These are phyloP conservation scores for Chaetops frenatus DNA, from an alignment of 2,113 vertebrate species.

Conservation along the genomic window DNA sequence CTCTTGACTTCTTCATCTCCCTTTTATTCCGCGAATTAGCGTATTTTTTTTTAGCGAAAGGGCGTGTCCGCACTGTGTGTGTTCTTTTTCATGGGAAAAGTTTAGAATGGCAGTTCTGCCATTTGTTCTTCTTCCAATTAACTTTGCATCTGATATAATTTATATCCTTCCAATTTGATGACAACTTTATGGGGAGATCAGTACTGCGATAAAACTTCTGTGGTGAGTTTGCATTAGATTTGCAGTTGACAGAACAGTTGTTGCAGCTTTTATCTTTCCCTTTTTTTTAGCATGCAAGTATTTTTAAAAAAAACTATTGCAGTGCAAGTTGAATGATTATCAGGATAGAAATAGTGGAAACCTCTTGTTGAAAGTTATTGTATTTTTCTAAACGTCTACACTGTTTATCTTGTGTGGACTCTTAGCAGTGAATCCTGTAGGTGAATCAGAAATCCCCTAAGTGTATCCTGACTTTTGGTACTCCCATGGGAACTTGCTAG, in stretches of 20 bases:
- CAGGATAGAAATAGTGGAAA: not conserved
- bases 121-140: not conserved
- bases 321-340: not conserved
- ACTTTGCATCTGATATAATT: not conserved
- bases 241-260: not conserved
- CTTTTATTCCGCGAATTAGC: not conserved
- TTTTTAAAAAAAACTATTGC: not conserved
- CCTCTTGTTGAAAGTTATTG: not conserved
- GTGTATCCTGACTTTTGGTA: not conserved
- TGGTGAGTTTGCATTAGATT: not conserved
- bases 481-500: not conserved
- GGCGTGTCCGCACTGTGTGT: not conserved
- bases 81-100: not conserved
- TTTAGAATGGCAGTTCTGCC: not conserved
- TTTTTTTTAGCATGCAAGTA: not conserved
- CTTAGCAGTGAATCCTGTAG: not conserved
- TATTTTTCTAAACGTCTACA: not conserved
- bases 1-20: not conserved
- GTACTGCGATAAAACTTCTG: not conserved
- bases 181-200: not conserved
- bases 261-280: not conserved
- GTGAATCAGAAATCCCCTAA: not conserved
- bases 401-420: rapidly evolving
- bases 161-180: not conserved
- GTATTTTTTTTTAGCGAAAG: not conserved